Conservation (phyloP, 1,140 invertebrate genomes). For the Hestina assimilis region DNA sequence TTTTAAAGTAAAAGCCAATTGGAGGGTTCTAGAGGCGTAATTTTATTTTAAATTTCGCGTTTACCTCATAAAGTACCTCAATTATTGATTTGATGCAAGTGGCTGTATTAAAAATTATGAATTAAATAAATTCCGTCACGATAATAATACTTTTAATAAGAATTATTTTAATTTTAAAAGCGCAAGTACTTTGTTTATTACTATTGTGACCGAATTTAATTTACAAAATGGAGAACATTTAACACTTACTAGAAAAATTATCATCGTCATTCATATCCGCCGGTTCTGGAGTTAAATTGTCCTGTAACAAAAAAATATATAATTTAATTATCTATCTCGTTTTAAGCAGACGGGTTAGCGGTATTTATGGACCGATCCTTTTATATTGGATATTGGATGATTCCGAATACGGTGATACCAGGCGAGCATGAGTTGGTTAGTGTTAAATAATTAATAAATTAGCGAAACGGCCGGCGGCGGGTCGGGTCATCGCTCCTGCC, state of each 20-base stretch:
- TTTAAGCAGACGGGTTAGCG: too few species aligned
- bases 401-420: constrained; percentile 1
- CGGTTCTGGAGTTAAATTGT: constrained; percentile 84
- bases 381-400: constrained; percentile 1
- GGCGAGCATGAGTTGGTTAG: constrained; percentile 39
- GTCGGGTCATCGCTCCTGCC: constrained; percentile 62
- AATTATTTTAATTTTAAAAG: background rate
- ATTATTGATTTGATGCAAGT: constrained; percentile 75
- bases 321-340: background rate
- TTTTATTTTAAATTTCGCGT: constrained; percentile 1
- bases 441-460: constrained; percentile 75
- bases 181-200: background rate
- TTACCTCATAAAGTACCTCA: constrained; percentile 50
- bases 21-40: constrained; percentile 9
- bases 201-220: constrained; percentile 11
- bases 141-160: background rate
- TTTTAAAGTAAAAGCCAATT: constrained; percentile 53
- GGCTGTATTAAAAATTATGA: constrained; percentile 31
- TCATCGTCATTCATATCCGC: constrained; percentile 84
- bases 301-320: constrained; percentile 81
- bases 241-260: constrained; percentile 82
- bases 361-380: too few species aligned
- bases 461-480: constrained; percentile 56
- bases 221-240: background rate
- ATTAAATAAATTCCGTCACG: constrained; percentile 11